Base-by-base conservation (phyloP, 2,888 invertebrate species). In the Acholoe squamosa region DNA sequence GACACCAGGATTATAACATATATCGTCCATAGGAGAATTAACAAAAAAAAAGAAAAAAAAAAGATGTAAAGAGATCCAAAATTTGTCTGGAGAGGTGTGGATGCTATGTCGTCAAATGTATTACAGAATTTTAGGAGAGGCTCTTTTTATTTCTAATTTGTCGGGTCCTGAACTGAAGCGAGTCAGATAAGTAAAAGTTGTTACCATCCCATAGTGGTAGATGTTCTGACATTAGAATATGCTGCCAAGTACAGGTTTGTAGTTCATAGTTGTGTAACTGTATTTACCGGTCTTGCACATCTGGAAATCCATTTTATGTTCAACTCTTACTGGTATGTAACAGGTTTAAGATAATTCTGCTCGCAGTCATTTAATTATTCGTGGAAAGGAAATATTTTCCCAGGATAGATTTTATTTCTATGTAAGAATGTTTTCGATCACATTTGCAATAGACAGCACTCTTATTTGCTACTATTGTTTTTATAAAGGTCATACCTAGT, bases 61-160 rank as follows among this genome's bases (percentile, higher is more conserved):
- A n/a, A n/a, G n/a, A 25, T 61, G n/a, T n/a, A n/a, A 61, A n/a
- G 76, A 76, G 33, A 34, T 80, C 16, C 34, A 0, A 43, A 16
- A 22, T 80, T 80, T 33, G 3, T 22, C 7, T 33, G 80, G 43
- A 33, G 80, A n/a, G 80, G 80, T 80, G 80, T 80, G 80, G 80
- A 80, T 80, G 34, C n/a, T 22, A n/a, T 12, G 19, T 33, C 80
- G 34, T 43, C 43, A 16, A 25, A 12, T 80, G 5, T 25, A 34
- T 80, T 10, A 10, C 43, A 43, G 43, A 33, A 3, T 80, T 80
- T 80, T 80, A 80, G 14, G 16, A 43, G 25, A 10, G 43, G 80
- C 80, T 22, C 43, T 19, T 80, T 43, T 80, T 80, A 34, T 34
- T 34, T 80, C 22, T 10, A 28, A 7, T 80, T 22, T 10, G 0